Conservation (phyloP, 2,113 vertebrate genomes). For the Elephas maximus region DNA sequence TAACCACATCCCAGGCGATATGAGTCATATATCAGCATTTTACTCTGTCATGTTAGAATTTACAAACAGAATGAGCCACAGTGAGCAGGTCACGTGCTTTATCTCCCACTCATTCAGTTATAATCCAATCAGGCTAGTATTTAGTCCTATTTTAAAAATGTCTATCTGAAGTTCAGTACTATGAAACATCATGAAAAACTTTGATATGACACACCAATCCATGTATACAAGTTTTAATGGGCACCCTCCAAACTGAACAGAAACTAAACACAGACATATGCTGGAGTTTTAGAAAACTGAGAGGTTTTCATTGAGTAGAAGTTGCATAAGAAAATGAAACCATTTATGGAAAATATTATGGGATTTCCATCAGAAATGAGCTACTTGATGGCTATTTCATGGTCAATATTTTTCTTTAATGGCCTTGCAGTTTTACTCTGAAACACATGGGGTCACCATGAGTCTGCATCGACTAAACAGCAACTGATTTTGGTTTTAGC, state of each 20-base stretch:
- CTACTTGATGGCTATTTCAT: background rate
- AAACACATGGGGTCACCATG: background rate
- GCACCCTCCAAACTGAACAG: background rate
- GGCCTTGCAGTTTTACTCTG: background rate
- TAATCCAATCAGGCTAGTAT: background rate
- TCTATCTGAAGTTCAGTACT: background rate
- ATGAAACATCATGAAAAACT: background rate
- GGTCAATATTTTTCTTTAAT: background rate
- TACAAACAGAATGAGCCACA: background rate
- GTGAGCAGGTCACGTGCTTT: background rate
- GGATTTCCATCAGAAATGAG: constrained; percentile 21
- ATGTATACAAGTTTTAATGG: background rate
- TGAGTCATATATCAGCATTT: background rate
- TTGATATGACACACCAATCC: background rate
- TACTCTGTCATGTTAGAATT: background rate
- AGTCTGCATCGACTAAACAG: background rate
- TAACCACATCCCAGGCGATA: background rate
- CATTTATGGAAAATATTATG: background rate
- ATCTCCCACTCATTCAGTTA: background rate
- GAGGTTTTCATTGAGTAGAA: background rate
- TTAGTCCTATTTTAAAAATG: background rate
- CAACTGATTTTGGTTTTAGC: background rate
- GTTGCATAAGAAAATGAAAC: background rate
- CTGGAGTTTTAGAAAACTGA: background rate
- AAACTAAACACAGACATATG: background rate